phyloP scores from a whole-genome alignment of 2,113 vertebrate genomes.

The Xiphophorus couchianus region DNA sequence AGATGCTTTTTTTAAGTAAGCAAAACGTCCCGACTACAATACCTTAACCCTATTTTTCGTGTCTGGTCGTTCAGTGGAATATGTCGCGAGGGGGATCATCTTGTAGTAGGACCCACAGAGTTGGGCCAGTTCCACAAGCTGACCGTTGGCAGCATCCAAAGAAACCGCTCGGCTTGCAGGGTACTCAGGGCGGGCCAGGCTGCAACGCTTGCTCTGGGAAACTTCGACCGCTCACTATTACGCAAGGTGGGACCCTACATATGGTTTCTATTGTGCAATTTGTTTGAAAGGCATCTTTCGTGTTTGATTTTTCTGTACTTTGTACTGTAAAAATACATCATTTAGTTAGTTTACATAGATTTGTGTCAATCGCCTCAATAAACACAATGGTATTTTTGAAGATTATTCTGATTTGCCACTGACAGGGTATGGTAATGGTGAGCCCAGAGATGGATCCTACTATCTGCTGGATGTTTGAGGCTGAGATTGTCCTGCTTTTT shows the following conservation, averaged over 20 bases:
- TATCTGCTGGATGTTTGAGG: constrained; percentile 96
- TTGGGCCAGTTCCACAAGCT: constrained; percentile 89
- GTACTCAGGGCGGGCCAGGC: constrained; percentile 96
- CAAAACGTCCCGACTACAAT: background rate
- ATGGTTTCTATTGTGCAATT: background rate
- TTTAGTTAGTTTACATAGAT: background rate
- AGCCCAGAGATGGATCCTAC: constrained; percentile 98
- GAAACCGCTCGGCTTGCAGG: constrained; percentile 93
- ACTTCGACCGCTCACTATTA: constrained; percentile 92
- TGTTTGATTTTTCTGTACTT: background rate
- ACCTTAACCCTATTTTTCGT: background rate
- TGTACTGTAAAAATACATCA: background rate
- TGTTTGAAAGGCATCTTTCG: background rate
- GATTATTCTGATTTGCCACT: background rate
- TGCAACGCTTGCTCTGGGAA: constrained; percentile 91
- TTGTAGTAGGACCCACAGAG: constrained; percentile 94
- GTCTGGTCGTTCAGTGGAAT: constrained; percentile 85
- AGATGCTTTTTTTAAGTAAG: background rate
- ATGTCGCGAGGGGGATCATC: constrained; percentile 93
- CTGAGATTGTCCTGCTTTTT: constrained; percentile 95
- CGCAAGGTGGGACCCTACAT: constrained; percentile 87
- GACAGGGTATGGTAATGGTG: constrained; percentile 98
- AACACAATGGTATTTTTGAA: background rate
- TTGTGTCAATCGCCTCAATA: background rate
- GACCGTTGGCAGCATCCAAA: constrained; percentile 94